Evolutionary conservation across 2,113 vertebrate genomes (phyloP).

Genomic region (Sinocyclocheilus grahami): DNA sequence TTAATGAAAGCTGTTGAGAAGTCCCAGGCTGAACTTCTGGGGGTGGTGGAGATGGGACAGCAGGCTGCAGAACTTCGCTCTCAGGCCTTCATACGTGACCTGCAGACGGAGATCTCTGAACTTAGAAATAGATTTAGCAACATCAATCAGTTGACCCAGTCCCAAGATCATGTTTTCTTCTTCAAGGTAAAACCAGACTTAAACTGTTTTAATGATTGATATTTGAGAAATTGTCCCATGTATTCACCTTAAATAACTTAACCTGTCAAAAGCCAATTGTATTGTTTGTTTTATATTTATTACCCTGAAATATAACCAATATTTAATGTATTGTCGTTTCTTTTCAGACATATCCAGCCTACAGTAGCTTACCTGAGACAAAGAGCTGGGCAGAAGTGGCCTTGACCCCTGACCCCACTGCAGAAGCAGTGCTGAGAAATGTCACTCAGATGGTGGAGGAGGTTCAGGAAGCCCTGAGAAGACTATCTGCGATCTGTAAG

Average conservation of each 20-base stretch:
- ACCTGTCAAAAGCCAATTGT: no score
- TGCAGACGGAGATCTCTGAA: conserved; percentile 69
- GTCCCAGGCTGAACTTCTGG: conserved; percentile 67
- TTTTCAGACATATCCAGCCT: conserved; percentile 61
- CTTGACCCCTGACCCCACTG: conserved; percentile 63
- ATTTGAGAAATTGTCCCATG: no score
- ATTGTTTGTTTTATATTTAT: neutral
- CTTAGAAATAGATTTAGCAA: conserved; percentile 61
- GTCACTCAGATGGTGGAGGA: conserved; percentile 63
- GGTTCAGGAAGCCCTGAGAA: conserved; percentile 65
- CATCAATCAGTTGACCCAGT: conserved; percentile 61
- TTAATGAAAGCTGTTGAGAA: conserved; percentile 65
- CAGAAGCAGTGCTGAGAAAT: conserved; percentile 61
- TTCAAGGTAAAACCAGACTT: conserved; percentile 64
- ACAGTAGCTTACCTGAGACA: conserved; percentile 47
- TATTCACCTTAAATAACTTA: no score
- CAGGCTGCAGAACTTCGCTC: conserved; percentile 60
- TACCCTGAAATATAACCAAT: neutral
- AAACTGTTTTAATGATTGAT: no score
- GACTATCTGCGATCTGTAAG: conserved; percentile 68
- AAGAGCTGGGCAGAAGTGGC: conserved; percentile 65
- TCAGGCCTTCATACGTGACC: conserved; percentile 64
- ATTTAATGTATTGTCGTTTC: neutral
- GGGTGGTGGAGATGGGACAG: conserved; percentile 67
- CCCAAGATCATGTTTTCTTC: conserved; percentile 68